Percentiles rank a stretch among this genome's conserved stretches.
phyloP scores from a whole-genome alignment of 1,140 invertebrate genomes.

The Tetragonula clypearis region DNA sequence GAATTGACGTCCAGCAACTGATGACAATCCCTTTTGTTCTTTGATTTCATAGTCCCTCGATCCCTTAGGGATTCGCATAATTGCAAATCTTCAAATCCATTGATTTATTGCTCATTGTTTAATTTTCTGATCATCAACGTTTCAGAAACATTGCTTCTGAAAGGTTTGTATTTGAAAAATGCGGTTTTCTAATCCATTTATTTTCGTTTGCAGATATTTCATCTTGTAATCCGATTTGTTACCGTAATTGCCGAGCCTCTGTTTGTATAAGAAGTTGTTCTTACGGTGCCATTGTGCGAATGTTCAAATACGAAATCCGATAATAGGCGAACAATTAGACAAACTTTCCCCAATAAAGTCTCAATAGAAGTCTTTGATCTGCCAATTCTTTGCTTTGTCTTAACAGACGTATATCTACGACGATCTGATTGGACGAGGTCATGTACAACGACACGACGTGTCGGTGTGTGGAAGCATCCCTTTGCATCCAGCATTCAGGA shows the following conservation, averaged over 20 bases:
- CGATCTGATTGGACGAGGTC: too few relatives aligned
- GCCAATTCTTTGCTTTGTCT: neutral
- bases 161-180: neutral
- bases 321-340: neutral
- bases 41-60: neutral
- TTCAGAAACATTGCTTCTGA: neutral
- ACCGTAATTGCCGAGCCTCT: neutral
- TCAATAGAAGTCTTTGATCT: neutral
- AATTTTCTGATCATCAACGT: neutral
- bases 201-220: neutral
- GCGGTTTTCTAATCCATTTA: conserved; percentile 23
- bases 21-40: too few relatives aligned
- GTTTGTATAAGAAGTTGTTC: too few relatives aligned
- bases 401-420: too few relatives aligned
- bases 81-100: neutral
- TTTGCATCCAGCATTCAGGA: conserved; percentile 63
- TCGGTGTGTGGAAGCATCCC: conserved; percentile 37
- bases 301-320: conserved; percentile 15
- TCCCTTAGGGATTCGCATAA: neutral
- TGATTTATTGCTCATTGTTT: neutral
- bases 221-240: neutral
- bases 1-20: too few relatives aligned
- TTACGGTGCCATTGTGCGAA: neutral
- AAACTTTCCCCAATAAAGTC: too few relatives aligned
- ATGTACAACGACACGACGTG: neutral